Base-by-base conservation (phyloP, 2,797 vertebrate genomes). In the Phoebastria nigripes region DNA sequence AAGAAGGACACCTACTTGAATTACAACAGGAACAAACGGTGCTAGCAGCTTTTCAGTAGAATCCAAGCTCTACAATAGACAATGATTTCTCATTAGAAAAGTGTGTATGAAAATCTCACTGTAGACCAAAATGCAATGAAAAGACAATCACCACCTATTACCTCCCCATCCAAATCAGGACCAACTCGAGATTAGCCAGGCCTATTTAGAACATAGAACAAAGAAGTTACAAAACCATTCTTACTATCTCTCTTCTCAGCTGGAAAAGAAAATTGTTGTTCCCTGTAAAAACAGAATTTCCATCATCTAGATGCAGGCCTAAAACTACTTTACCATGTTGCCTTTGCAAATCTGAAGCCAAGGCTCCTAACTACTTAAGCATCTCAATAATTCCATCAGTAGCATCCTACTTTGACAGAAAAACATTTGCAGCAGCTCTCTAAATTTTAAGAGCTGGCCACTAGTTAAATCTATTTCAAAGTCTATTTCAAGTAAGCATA, bases 11-110 rank as follows among this genome's bases (percentile, higher is more conserved):
- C 94, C 89, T 95, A 96, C 96, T 37, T 89, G 78, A 96, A 91
- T 73, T 89, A 81, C 33, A 71, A 97, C 77, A 95, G 97, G 96
- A 94, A 97, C 80, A 87, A 98, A 96, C 0, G 98, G 94, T 84
- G 98, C 97, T 21, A 98, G 96, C 22, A 99, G 96, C 89, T 98
- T 98, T 78, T 98, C 98, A 62, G 98, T 98, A 59, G 98, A 98
- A 94, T 98, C 98, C 63, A 99, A 96, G 92, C 47, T 97, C 98
- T 99, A 76, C 39, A 96, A 98, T 70, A 52, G 97, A 80, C 88
- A 96, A 82, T 42, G 35, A 54, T 52, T 92, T 84, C 55, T 82
- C 55, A 58, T 89, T 37, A 90, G 33, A 70, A 83, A 74, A 76
- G 47, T 1, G 5, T 11, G 11, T 46, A 76, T 2, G 10, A 67